A percentile compares a stretch with the other conserved stretches of the same genome.
Conservation (phyloP, 2,113 vertebrate genomes). For the Sylvia atricapilla region DNA sequence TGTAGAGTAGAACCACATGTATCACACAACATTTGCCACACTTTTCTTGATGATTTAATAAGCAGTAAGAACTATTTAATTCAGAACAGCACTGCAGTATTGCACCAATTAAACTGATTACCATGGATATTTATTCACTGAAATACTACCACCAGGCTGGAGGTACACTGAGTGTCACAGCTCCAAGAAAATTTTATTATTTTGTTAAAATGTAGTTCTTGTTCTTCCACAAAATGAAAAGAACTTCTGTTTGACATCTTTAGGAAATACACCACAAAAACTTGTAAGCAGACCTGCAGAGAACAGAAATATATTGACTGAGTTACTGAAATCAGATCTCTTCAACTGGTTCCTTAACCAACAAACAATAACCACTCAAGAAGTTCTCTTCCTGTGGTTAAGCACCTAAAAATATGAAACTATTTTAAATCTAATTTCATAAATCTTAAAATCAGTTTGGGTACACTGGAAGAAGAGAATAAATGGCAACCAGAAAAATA, state of each 20-base stretch:
- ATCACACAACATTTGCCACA: conserved; percentile 32
- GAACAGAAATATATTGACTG: not conserved
- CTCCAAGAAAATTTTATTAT: not conserved
- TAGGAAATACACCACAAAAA: not conserved
- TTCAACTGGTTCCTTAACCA: not conserved
- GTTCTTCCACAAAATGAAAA: not conserved
- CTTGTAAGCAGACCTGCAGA: not conserved
- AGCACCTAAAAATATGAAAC: not conserved
- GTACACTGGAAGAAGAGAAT: not conserved
- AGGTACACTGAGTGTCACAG: not conserved
- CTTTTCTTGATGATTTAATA: conserved; percentile 52
- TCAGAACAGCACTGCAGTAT: conserved; percentile 23
- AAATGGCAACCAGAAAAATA: not conserved
- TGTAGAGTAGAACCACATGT: conserved; percentile 17
- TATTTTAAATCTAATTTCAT: not conserved
- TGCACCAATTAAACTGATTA: conserved; percentile 34
- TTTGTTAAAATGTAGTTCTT: conserved; percentile 15
- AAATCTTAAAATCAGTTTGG: not conserved
- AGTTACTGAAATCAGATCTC: not conserved
- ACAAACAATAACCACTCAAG: not conserved
- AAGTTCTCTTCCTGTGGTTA: not conserved
- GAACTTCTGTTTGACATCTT: not conserved
- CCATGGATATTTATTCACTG: conserved; percentile 40
- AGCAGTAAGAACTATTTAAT: conserved; percentile 53
- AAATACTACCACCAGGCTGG: conserved; percentile 14